phyloP scores from a whole-genome alignment of 2,888 invertebrate species.

The Epsilonema sp. region DNA sequence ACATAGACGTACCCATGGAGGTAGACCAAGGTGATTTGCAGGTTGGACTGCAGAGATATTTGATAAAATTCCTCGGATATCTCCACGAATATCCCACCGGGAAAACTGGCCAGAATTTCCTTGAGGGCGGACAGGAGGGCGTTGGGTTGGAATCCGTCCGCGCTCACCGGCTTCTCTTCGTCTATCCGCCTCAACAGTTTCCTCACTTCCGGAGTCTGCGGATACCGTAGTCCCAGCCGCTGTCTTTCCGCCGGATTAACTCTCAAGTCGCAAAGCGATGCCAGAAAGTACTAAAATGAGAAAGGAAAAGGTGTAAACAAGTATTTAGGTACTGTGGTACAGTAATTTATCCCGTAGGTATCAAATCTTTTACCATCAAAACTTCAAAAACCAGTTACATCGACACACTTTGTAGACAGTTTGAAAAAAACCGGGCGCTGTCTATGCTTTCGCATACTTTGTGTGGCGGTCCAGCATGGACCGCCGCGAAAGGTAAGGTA shows the following conservation, averaged over 20 bases:
- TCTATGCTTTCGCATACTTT: too few relatives aligned
- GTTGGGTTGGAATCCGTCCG: slow-evolving; percentile 2
- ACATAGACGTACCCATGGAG: slow-evolving; percentile 11
- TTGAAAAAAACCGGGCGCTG: too few relatives aligned
- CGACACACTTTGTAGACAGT: too few relatives aligned
- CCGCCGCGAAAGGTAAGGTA: too few relatives aligned
- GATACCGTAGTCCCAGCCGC: slow-evolving; percentile 11
- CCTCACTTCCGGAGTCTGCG: slow-evolving; percentile 10
- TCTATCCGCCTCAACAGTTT: not conserved
- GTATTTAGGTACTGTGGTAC: too few relatives aligned
- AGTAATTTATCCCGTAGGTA: too few relatives aligned
- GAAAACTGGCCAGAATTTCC: slow-evolving; percentile 12
- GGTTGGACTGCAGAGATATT: slow-evolving; percentile 8
- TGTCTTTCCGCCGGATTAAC: slow-evolving; percentile 6
- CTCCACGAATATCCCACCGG: slow-evolving; percentile 12
- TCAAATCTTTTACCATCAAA: too few relatives aligned
- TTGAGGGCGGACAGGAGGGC: slow-evolving; percentile 10
- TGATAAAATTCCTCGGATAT: slow-evolving; percentile 11
- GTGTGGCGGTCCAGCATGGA: too few relatives aligned
- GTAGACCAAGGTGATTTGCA: slow-evolving; percentile 11
- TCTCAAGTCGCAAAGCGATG: slow-evolving; percentile 11
- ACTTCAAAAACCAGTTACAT: too few relatives aligned
- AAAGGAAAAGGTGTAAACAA: not conserved
- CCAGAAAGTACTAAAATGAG: slow-evolving; percentile 12
- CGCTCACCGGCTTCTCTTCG: not conserved